Evolutionary conservation across 2,797 vertebrate species (phyloP).

Genomic region (Carapus acus): DNA sequence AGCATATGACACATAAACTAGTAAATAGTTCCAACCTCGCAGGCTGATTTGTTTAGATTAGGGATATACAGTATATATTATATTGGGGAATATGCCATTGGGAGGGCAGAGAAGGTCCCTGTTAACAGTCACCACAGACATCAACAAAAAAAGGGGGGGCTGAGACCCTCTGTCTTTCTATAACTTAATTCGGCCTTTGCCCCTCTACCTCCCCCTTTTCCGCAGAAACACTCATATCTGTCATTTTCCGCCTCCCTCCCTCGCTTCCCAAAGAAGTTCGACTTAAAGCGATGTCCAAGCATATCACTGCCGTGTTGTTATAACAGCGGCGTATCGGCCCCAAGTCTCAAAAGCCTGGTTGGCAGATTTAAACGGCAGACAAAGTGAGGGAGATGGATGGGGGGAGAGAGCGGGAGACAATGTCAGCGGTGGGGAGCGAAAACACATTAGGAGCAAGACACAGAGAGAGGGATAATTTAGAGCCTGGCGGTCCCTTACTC

Average conservation of each 20-base stretch:
- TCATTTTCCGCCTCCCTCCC: background rate
- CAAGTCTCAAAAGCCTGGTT: slow-evolving; percentile 51
- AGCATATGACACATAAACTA: no score
- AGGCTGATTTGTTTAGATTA: no score
- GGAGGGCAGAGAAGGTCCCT: no score
- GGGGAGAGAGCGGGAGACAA: slow-evolving; percentile 29
- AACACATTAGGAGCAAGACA: slow-evolving; percentile 23
- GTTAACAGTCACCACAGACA: no score
- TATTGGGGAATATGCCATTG: no score
- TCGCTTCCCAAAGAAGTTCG: slow-evolving; percentile 42
- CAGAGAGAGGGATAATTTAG: slow-evolving; percentile 43
- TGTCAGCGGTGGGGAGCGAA: slow-evolving; percentile 25
- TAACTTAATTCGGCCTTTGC: no score
- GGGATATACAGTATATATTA: no score
- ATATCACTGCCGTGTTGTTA: slow-evolving; percentile 66
- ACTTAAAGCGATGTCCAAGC: slow-evolving; percentile 59
- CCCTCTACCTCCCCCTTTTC: slow-evolving; percentile 46
- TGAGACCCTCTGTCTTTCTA: slow-evolving; percentile 29
- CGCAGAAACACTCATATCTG: background rate
- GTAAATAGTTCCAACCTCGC: no score
- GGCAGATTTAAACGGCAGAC: slow-evolving; percentile 36
- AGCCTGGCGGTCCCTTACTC: slow-evolving; percentile 32
- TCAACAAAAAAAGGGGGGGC: no score
- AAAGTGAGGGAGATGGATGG: slow-evolving; percentile 1
- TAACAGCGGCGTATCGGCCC: slow-evolving; percentile 46